Evolutionary conservation across 64 coral and sea anemone genomes (phyloP).

Genomic region (Montipora capricornis): DNA sequence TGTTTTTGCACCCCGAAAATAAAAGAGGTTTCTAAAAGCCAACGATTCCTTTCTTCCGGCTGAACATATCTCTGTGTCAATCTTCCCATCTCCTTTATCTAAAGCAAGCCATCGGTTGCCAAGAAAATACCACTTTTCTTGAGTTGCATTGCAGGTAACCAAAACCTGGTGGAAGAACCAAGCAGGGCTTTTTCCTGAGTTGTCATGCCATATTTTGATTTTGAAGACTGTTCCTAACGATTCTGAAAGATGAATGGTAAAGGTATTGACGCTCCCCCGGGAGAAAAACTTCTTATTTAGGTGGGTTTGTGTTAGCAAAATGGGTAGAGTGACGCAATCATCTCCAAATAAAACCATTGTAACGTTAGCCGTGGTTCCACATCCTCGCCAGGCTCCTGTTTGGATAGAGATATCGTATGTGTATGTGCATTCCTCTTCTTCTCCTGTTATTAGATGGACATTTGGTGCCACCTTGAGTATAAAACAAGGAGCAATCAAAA

Average conservation of each 20-base stretch:
- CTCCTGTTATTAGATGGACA: slow-evolving; percentile 44
- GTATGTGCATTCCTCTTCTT: slow-evolving; percentile 16
- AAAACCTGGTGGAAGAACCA: slow-evolving; percentile 86
- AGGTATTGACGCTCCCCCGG: slow-evolving; percentile 87
- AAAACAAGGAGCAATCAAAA: background rate
- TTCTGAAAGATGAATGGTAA: slow-evolving; percentile 67
- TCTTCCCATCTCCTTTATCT: slow-evolving; percentile 74
- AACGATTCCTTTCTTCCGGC: slow-evolving; percentile 57
- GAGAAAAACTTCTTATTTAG: slow-evolving; percentile 81
- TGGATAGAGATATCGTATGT: slow-evolving; percentile 77
- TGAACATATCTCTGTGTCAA: slow-evolving; percentile 66
- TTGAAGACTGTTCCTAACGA: slow-evolving; percentile 67
- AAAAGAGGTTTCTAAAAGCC: slow-evolving; percentile 81
- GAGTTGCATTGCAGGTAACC: slow-evolving; percentile 42
- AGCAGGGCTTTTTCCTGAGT: slow-evolving; percentile 77
- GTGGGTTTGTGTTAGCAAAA: slow-evolving; percentile 58
- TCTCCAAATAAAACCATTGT: slow-evolving; percentile 83
- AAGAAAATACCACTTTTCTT: slow-evolving; percentile 74
- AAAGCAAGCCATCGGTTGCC: slow-evolving; percentile 89
- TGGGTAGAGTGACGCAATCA: slow-evolving; percentile 54
- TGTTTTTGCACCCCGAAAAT: slow-evolving; percentile 76
- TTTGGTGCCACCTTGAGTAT: slow-evolving; percentile 26
- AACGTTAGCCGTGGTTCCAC: slow-evolving; percentile 88
- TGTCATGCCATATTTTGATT: slow-evolving; percentile 94
- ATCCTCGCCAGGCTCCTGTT: slow-evolving; percentile 85